Evolutionary conservation across 2,113 vertebrate genomes (phyloP).

Genomic region (Anhinga rufa): DNA sequence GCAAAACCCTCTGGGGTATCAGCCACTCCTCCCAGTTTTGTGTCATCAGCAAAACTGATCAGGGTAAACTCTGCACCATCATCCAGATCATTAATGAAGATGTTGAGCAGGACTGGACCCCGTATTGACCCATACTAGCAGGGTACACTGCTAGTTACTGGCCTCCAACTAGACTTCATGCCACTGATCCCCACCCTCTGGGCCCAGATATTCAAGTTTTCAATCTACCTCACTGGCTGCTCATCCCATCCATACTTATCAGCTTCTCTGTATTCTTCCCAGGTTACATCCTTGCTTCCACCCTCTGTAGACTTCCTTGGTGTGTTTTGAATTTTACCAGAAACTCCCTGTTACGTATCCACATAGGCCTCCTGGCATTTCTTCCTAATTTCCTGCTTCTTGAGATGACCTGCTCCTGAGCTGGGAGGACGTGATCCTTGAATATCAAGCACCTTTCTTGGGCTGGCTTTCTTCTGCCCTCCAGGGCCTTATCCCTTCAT

Average conservation of each 20-base stretch:
- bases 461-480: neutral
- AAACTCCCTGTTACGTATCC: neutral
- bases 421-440: neutral
- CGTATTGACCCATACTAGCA: too few relatives aligned
- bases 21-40: neutral
- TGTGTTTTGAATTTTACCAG: neutral
- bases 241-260: neutral
- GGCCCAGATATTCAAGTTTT: neutral
- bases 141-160: neutral
- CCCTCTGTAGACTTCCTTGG: neutral
- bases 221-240: neutral
- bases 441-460: neutral
- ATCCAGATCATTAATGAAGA: neutral
- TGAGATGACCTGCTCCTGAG: neutral
- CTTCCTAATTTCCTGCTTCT: neutral
- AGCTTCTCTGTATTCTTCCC: neutral
- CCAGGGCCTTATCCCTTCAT: neutral
- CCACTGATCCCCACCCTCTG: too few relatives aligned
- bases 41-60: neutral
- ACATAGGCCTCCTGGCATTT: neutral
- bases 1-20: neutral
- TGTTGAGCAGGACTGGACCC: neutral
- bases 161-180: neutral
- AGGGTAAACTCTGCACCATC: too few relatives aligned
- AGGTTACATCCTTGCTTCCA: neutral